Conservation (phyloP, 2,888 invertebrate genomes). For the Phaonia tiefii region DNA sequence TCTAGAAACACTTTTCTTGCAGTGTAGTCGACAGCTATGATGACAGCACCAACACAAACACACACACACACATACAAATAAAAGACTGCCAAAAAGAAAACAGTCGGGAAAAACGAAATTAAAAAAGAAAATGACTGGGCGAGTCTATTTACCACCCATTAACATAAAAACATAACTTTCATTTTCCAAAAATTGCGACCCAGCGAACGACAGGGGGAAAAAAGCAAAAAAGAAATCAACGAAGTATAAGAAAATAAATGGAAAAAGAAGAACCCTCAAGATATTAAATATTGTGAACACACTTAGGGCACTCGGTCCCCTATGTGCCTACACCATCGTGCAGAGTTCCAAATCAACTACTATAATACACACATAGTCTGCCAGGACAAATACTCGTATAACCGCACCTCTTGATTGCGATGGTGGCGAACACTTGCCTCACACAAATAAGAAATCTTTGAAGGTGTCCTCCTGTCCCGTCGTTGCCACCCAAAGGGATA, state of each 20-base stretch:
- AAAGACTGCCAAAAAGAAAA: neutral
- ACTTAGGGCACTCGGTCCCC: neutral
- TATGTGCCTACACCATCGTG: neutral
- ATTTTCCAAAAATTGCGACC: conserved; percentile 11
- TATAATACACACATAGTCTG: too few species aligned
- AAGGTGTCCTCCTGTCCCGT: conserved; percentile 54
- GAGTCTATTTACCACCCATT: conserved; percentile 38
- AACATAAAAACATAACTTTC: conserved; percentile 38
- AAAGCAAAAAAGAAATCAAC: conserved; percentile 19
- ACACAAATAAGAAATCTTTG: neutral
- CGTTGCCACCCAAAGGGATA: too few species aligned
- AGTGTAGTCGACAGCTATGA: too few species aligned
- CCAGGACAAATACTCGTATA: too few species aligned
- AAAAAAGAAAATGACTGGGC: conserved; percentile 35
- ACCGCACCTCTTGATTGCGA: too few species aligned
- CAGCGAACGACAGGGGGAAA: neutral
- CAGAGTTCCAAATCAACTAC: too few species aligned
- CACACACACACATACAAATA: conserved; percentile 2
- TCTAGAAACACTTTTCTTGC: too few species aligned
- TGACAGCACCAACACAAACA: neutral
- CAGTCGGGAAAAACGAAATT: conserved; percentile 1
- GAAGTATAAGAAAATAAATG: neutral
- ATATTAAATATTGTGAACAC: conserved; percentile 24
- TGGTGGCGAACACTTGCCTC: neutral
- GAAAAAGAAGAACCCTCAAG: conserved; percentile 5